phyloP scores from a whole-genome alignment of 2,888 invertebrate species.

The Leptinotarsa juncta region DNA sequence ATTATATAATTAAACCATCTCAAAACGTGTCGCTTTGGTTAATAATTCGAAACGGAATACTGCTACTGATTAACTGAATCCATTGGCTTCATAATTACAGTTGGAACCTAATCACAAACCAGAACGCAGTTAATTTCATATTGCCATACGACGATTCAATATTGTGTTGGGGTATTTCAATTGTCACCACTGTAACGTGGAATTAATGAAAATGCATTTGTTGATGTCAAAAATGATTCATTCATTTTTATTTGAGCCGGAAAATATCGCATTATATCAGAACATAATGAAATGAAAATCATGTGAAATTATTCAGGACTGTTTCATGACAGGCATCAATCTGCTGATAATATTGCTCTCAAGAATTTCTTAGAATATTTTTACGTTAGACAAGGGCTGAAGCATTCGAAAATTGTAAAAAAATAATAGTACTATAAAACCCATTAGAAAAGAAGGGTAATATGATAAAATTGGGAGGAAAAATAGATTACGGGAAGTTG shows the following conservation, averaged over 20 bases:
- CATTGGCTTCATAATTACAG: background rate
- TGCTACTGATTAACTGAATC: background rate
- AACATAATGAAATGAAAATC: too few species aligned
- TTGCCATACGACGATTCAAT: background rate
- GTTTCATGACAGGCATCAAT: too few species aligned
- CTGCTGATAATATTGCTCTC: too few species aligned
- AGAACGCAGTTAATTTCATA: constrained; percentile 1
- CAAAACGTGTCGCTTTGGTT: background rate
- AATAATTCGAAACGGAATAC: background rate
- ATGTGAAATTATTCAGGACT: too few species aligned
- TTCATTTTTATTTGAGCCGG: background rate
- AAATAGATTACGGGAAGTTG: too few species aligned
- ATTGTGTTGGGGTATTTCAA: background rate
- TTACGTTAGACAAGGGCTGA: too few species aligned
- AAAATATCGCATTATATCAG: background rate
- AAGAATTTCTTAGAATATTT: too few species aligned
- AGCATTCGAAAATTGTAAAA: too few species aligned
- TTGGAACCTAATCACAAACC: background rate
- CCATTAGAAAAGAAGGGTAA: too few species aligned
- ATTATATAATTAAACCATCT: background rate
- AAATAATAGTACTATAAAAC: too few species aligned
- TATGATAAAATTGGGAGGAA: too few species aligned
- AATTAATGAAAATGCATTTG: background rate
- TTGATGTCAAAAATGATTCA: background rate
- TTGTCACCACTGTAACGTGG: background rate